Conservation (phyloP, 2,113 vertebrate genomes). For the Erythrocercus mccallii region DNA sequence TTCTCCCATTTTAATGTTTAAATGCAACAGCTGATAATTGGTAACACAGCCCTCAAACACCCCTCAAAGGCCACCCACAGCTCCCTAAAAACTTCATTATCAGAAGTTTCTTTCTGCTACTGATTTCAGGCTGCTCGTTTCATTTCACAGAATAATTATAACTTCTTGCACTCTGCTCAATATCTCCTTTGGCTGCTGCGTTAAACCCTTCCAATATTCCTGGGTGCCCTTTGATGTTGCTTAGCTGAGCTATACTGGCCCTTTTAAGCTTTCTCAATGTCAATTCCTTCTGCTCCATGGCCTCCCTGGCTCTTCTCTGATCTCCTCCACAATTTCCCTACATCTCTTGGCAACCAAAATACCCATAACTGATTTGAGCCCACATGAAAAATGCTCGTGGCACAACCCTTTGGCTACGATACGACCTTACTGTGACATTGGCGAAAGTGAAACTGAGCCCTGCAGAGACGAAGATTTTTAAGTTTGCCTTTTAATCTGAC, state of each 20-base stretch:
- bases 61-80: neutral
- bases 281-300: constrained; percentile 28
- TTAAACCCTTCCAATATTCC: constrained; percentile 38
- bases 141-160: constrained; percentile 23
- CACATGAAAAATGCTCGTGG: neutral
- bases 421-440: constrained; percentile 24
- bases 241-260: constrained; percentile 26
- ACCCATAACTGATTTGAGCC: neutral
- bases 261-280: constrained; percentile 47
- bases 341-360: constrained; percentile 46
- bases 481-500: neutral
- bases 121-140: neutral
- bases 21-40: neutral
- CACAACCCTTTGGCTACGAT: constrained; percentile 34
- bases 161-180: constrained; percentile 8
- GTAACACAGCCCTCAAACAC: neutral
- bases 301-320: constrained; percentile 21
- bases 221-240: constrained; percentile 41
- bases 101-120: neutral
- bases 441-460: neutral
- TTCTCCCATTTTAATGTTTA: neutral
- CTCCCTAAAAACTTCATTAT: neutral
- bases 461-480: neutral
- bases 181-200: neutral
- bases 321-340: constrained; percentile 43